Base-by-base conservation (phyloP, 1,140 invertebrate species). In the Cryptotermes secundus region DNA sequence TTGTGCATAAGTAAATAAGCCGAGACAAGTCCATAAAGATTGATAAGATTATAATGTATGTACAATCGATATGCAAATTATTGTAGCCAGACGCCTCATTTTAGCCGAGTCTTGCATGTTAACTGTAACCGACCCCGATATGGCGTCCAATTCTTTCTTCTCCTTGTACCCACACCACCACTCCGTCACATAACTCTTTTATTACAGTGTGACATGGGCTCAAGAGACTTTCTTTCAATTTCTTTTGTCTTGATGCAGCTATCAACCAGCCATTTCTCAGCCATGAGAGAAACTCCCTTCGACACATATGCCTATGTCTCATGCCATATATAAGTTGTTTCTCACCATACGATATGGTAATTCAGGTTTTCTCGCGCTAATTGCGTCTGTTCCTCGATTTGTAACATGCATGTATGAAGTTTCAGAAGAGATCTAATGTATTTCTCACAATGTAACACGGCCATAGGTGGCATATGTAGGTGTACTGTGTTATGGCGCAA, bases 21-120 rank as follows among this genome's bases (percentile, higher is more conserved):
- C 59, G 31, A 72, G 59, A 72, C n/a, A 72, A 72, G 59, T 72
- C n/a, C 31, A 31, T 72, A 72, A 72, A 72, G 26, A 72, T 72
- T 72, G 59, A 72, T 72, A 72, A 72, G 59, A 72, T 9, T 31
- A 14, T 72, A n/a, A 72, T 72, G 14, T 72, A 72, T 72, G 59
- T n/a, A 72, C n/a, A 72, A 72, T 72, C 59, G 59, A 72, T 72
- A 72, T 31, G 59, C n/a, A 72, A 31, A 72, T 72, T n/a, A 72
- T 31, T 72, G 31, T n/a, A 72, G 59, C 59, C 6, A 26, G 26
- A 72, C n/a, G 26, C 26, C 59, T 12, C 31, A 9, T 72, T 31
- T 72, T 72, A 31, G 59, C 59, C n/a, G 31, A n/a, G 59, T 72
- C n/a, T 72, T 72, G 59, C 59, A 72, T 72, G 59, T 72, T 72